Evolutionary conservation across 2,797 vertebrate genomes (phyloP), one percentile per base, ranked within the genome.

Genomic region (Channallabes apus): DNA sequence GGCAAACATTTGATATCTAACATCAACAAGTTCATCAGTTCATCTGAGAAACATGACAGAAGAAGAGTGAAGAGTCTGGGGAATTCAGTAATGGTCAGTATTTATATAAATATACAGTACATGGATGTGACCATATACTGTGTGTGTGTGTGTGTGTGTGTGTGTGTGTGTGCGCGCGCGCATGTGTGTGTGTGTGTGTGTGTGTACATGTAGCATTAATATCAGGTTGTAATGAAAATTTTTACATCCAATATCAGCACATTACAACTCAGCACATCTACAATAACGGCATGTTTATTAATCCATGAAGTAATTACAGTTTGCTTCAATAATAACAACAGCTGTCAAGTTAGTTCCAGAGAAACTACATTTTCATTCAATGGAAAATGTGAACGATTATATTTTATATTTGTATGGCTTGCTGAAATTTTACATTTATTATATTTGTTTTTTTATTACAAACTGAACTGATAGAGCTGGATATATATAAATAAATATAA

Each of bases 271-370:
- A 17, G 6, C 72, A 56, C 24, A 56, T 27, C n/a, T 29, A 29
- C 27, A 22, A 12, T 54, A 27, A 71, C 20, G 22, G 24, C 24
- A 54, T 75, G 72, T 27, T 14, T 46, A 51, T n/a, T 12, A 54
- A 75, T 7, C 72, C n/a, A n/a, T 46, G 69, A 46, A n/a, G 69
- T 75, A 75, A 75, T 51, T 73, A 51, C 46, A 27, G 72, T 56
- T 56, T 56, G 15, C 69, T 51, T 12, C 69, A 75, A 24, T 18
- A 18, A 75, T 8, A n/a, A 54, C n/a, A 75, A 9, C n/a, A 54
- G 72, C 29, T 54, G 71, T 54, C 24, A n/a, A 27, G 38, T n/a
- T 51, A 51, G 46, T n/a, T n/a, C 22, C 38, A 51, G 41, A 46
- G 22, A 72, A 72, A 72, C 3, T 2, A 6, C 4, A 46, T 46